Base-by-base conservation (phyloP, 2,113 vertebrate species). In the Caloenas nicobarica region DNA sequence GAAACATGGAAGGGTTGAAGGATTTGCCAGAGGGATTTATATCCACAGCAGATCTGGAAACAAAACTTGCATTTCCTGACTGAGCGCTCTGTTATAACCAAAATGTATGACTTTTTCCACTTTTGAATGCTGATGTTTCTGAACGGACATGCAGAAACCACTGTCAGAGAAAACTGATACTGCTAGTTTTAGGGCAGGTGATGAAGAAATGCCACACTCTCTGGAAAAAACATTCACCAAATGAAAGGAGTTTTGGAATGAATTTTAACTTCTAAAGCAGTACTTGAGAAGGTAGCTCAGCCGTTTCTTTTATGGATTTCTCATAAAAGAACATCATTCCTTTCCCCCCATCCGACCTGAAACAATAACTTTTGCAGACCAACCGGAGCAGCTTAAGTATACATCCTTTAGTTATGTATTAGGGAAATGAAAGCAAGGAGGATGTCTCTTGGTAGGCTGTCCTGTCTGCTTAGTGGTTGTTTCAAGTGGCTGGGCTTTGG, bases 11-110 rank as follows among this genome's bases (percentile, higher is more conserved):
- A 70, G 29, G 12, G 71, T 33, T 31, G 3, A 83, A 76, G 21
- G 34, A 65, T 86, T 88, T 89, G 19, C 66, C 60, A 48, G 22
- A 91, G 18, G 21, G 40, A 73, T 92, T 86, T 93, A 81, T 69
- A 54, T 88, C 33, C 26, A 46, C 24, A 87, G 36, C 5, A 88
- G 31, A 57, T 86, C 13, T 60, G 46, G 66, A 77, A 94, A 38
- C 13, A 82, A 79, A 91, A 69, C 23, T 26, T 50, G n/a, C 21
- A 51, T 66, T 85, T 92, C 38, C 56, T 71, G 40, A 51, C 36
- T 66, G 51, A 85, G 9, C 14, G 23, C 16, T 82, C 28, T 61
- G 5, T 73, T 90, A 77, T 15, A 62, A 87, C 5, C 8, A 81
- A 88, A 92, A 73, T 29, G 0, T 31, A 1, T 51, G 50, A 53